These are phyloP conservation scores for Saguinus oedipus DNA, from an alignment of 2,797 vertebrate genomes.

Conservation along the genomic window DNA sequence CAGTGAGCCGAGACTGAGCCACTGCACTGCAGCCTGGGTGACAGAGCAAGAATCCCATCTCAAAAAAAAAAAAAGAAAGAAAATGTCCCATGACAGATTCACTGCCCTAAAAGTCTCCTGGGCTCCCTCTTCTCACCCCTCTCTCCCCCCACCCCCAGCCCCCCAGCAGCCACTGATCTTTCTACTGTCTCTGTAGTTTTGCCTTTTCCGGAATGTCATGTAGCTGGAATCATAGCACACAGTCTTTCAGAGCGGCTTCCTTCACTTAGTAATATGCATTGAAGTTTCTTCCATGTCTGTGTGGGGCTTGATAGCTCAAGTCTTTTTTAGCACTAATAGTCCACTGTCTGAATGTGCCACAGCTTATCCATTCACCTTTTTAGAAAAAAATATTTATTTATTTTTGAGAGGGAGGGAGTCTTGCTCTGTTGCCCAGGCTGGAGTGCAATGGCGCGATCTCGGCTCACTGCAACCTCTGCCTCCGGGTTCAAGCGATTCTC, in stretches of 20 bases:
- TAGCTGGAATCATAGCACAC: rapidly evolving
- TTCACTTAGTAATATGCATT: background rate
- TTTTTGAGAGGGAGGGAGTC: too few species aligned
- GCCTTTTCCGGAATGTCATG: background rate
- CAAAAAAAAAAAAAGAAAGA: background rate
- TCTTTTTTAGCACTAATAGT: background rate
- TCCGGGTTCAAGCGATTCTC: too few species aligned
- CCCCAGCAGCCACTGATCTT: background rate
- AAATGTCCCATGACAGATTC: background rate
- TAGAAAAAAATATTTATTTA: too few species aligned
- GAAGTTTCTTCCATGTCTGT: background rate
- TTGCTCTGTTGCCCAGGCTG: too few species aligned
- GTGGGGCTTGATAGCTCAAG: background rate
- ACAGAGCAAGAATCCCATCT: too few species aligned
- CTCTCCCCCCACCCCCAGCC: rapidly evolving
- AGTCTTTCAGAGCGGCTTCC: background rate
- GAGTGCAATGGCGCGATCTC: too few species aligned
- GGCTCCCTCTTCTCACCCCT: background rate
- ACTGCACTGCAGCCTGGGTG: too few species aligned
- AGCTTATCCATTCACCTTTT: too few species aligned
- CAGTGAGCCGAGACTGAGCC: too few species aligned
- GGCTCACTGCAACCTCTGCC: too few species aligned
- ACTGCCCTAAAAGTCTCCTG: rapidly evolving
- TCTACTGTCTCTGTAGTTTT: too few species aligned
- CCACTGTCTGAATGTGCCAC: background rate